These are phyloP conservation scores for Scelioninae gen. 1 DNA, from an alignment of 2,888 invertebrate genomes.

Conservation along the genomic window DNA sequence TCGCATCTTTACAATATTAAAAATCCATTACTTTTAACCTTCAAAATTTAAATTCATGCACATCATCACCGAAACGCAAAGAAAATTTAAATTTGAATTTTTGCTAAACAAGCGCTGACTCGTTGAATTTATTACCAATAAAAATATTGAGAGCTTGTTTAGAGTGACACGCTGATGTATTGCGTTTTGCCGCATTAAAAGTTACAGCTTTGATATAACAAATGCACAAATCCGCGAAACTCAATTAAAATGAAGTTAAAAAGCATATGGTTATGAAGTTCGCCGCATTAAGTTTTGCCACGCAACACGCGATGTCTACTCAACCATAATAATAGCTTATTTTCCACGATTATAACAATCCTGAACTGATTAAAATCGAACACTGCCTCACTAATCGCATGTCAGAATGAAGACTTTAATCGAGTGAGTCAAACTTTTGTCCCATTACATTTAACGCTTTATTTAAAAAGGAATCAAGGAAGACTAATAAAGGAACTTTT, in stretches of 20 bases:
- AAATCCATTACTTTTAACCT: too few relatives aligned
- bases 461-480: constrained; percentile 37
- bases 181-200: constrained; percentile 56
- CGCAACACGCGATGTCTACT: constrained; percentile 63
- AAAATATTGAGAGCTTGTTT: constrained; percentile 34
- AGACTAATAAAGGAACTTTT: constrained; percentile 39
- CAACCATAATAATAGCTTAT: constrained; percentile 63
- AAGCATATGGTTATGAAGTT: constrained; percentile 59
- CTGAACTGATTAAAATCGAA: constrained; percentile 56
- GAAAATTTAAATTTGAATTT: neutral
- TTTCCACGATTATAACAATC: constrained; percentile 64
- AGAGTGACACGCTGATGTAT: constrained; percentile 47
- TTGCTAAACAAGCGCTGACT: too few relatives aligned
- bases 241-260: constrained; percentile 60
- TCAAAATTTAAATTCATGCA: too few relatives aligned
- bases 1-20: too few relatives aligned
- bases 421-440: constrained; percentile 53
- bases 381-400: constrained; percentile 43
- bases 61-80: too few relatives aligned
- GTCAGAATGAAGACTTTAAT: constrained; percentile 58
- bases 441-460: constrained; percentile 24
- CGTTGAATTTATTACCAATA: constrained; percentile 29
- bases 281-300: constrained; percentile 53
- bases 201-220: constrained; percentile 34
- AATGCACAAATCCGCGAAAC: constrained; percentile 58